Percentiles rank a stretch among this genome's conserved stretches.
Conservation (phyloP, 2,888 invertebrate genomes). For the Drosophila anomelani region DNA sequence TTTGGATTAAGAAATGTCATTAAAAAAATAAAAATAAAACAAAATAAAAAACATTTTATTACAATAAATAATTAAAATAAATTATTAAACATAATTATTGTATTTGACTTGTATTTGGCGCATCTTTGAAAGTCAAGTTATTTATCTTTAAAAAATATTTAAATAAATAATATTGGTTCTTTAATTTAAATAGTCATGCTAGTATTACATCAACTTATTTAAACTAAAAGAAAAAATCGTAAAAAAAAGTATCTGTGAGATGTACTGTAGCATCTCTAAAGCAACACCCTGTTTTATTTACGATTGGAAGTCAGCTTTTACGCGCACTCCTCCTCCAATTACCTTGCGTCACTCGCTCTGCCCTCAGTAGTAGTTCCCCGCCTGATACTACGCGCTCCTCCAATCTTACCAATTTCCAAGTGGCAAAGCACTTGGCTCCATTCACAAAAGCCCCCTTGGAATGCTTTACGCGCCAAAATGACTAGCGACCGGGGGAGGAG, state of each 20-base stretch:
- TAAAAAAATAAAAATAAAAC: background rate
- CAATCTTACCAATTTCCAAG: conserved; percentile 32
- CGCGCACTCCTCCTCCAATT: conserved; percentile 62
- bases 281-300: conserved; percentile 62
- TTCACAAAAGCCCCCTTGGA: conserved; percentile 63
- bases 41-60: too few species aligned
- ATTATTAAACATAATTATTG: too few species aligned
- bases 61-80: too few species aligned
- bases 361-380: background rate
- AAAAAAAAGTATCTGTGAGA: background rate
- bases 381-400: conserved; percentile 41
- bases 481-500: background rate
- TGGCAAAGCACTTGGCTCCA: conserved; percentile 57
- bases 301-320: conserved; percentile 53
- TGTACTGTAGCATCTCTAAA: background rate
- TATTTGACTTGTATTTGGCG: too few species aligned
- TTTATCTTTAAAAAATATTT: too few species aligned
- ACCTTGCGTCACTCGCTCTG: conserved; percentile 13
- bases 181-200: too few species aligned
- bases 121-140: too few species aligned
- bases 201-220: background rate
- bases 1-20: background rate
- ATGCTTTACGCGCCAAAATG: conserved; percentile 64
- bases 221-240: background rate
- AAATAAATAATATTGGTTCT: background rate